These are phyloP conservation scores for Rhagonycha lutea DNA, from an alignment of 2,888 invertebrate genomes.

Conservation along the genomic window DNA sequence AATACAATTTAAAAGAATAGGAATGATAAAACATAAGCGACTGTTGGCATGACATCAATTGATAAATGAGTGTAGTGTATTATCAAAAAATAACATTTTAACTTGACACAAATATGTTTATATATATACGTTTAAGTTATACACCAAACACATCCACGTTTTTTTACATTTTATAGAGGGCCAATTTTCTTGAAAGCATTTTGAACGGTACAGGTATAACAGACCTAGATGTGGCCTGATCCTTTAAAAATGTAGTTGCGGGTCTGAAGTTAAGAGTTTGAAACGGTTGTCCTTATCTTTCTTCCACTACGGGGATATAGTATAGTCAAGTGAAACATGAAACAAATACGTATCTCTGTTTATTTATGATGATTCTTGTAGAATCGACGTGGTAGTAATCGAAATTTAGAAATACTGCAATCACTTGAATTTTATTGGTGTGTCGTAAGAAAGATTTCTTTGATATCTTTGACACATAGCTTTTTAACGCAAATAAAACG, in stretches of 20 bases:
- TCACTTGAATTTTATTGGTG: slow-evolving; percentile 42
- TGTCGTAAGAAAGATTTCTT: slow-evolving; percentile 37
- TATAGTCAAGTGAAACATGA: slow-evolving; percentile 38
- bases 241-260: slow-evolving; percentile 51
- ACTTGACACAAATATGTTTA: slow-evolving; percentile 37
- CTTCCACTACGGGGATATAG: slow-evolving; percentile 39
- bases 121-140: slow-evolving; percentile 30
- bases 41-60: slow-evolving; percentile 32
- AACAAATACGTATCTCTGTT: slow-evolving; percentile 34
- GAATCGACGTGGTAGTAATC: slow-evolving; percentile 33
- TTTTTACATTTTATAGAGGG: slow-evolving; percentile 41
- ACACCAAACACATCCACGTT: slow-evolving; percentile 31
- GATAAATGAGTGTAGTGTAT: slow-evolving; percentile 35
- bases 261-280: slow-evolving; percentile 39
- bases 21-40: slow-evolving; percentile 30
- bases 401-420: slow-evolving; percentile 45
- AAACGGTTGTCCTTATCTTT: slow-evolving; percentile 41
- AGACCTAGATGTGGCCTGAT: slow-evolving; percentile 48
- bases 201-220: slow-evolving; percentile 47
- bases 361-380: slow-evolving; percentile 40
- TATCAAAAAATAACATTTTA: slow-evolving; percentile 36
- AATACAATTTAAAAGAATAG: neutral
- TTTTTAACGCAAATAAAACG: slow-evolving; percentile 11
- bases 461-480: slow-evolving; percentile 32
- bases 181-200: slow-evolving; percentile 53